Conservation (phyloP, 2,888 invertebrate species). For the Empis stercorea region DNA sequence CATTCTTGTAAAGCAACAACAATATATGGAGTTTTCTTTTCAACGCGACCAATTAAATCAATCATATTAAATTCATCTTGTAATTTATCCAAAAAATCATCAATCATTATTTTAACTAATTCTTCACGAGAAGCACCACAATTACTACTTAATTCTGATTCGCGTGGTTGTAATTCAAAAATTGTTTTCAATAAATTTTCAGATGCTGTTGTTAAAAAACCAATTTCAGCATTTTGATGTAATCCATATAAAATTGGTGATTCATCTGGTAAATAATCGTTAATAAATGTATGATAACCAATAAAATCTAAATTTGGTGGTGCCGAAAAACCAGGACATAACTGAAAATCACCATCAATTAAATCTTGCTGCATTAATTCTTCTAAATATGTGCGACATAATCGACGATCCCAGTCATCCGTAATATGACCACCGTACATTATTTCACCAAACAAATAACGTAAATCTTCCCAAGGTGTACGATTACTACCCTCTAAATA, state of each 20-base stretch:
- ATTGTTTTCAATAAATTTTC: constrained; percentile 72
- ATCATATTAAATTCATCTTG: constrained; percentile 80
- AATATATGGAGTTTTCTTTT: constrained; percentile 83
- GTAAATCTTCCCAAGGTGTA: constrained; percentile 89
- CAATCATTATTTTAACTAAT: constrained; percentile 59
- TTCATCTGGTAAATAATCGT: constrained; percentile 74
- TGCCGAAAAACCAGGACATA: constrained; percentile 74
- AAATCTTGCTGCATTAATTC: constrained; percentile 80
- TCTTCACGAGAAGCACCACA: constrained; percentile 65
- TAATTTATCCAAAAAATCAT: constrained; percentile 79
- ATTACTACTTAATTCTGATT: constrained; percentile 39
- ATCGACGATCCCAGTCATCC: constrained; percentile 87
- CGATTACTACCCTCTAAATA: constrained; percentile 81
- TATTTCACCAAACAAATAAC: constrained; percentile 91
- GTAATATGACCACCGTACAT: constrained; percentile 98
- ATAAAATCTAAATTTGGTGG: constrained; percentile 82
- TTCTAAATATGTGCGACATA: constrained; percentile 74
- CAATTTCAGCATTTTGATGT: constrained; percentile 92
- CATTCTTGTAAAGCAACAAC: constrained; percentile 90
- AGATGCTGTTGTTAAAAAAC: constrained; percentile 76
- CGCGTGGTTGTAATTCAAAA: constrained; percentile 84
- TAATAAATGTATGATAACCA: constrained; percentile 79
- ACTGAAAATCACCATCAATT: constrained; percentile 69
- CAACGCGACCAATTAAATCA: constrained; percentile 74
- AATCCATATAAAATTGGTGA: constrained; percentile 84